phyloP scores from a whole-genome alignment of 2,888 invertebrate species.

The Tipula unca region DNA sequence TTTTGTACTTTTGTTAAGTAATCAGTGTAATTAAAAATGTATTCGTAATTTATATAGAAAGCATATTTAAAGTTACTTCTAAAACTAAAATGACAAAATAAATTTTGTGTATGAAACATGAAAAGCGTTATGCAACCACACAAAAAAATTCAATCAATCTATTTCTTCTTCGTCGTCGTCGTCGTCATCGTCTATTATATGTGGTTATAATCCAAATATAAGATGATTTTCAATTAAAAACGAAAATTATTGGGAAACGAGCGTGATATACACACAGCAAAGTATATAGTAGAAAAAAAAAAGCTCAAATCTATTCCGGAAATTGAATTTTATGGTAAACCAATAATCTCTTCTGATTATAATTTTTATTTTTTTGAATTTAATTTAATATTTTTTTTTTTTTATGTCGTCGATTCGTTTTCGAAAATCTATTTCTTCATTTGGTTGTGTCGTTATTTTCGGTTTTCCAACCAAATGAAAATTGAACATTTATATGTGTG shows the following conservation, averaged over 20 bases:
- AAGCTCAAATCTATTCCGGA: neutral
- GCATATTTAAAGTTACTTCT: neutral
- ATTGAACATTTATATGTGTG: neutral
- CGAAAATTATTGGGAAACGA: neutral
- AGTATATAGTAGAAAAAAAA: neutral
- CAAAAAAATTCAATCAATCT: neutral
- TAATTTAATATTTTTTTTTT: neutral
- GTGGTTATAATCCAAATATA: conserved; percentile 14
- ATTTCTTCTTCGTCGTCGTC: neutral
- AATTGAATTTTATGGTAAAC: conserved; percentile 14
- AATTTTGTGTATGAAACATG: neutral
- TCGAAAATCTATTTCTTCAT: neutral
- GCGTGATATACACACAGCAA: neutral
- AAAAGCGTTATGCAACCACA: neutral
- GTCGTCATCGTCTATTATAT: no score
- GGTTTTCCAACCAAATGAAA: neutral
- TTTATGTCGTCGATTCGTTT: neutral
- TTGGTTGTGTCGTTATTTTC: neutral
- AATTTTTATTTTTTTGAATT: neutral
- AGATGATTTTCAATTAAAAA: conserved; percentile 2
- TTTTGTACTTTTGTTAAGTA: no score
- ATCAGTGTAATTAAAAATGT: no score
- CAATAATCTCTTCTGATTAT: neutral
- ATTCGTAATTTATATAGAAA: no score
- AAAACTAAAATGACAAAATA: neutral